Evolutionary conservation across 2,797 vertebrate genomes (phyloP), one percentile per base, ranked within the genome.

Genomic region (Eulemur mongoz): DNA sequence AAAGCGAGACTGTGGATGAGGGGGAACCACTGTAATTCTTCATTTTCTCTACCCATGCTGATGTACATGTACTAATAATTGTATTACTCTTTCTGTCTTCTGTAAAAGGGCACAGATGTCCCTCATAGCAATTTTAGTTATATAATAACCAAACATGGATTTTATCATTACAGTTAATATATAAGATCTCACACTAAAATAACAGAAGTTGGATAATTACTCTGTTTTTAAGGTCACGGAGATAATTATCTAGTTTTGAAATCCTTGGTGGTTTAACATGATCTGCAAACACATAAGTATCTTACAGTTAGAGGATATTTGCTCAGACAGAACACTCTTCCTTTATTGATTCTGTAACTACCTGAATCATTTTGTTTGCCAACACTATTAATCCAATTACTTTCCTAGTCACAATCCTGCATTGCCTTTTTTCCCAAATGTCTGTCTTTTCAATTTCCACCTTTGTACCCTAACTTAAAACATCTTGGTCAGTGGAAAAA

Each of bases 261-360:
- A 76, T 43, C 63, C 38, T 14, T 69, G 35, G 20, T 82, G 12
- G 50, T 27, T 86, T 93, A 50, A 72, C 81, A 65, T 45, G 32
- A 79, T 92, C 43, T 69, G 7, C 7, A 96, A 96, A 75, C 38
- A 90, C 30, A 70, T 54, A 73, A 50, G 23, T 25, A 80, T 79
- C 54, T 94, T 91, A 52, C n/a, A 90, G n/a, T 91, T 95, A 50
- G 75, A 79, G 63, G 45, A 65, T 92, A 85, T 95, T 97, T 96
- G 59, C 57, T 90, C 45, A 95, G 69, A 50, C 40, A 96, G 32
- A n/a, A 13, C 7, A 12, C 25, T 48, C 18, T 92, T 89, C 45
- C 57, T 75, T 83, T 73, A 89, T 63, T 89, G 88, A 88, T 70
- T 91, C 38, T 76, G 63, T 67, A 82, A 80, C 59, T 75, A 23